Evolutionary conservation across 2,888 invertebrate species (phyloP).

Genomic region (Julus scandinavius): DNA sequence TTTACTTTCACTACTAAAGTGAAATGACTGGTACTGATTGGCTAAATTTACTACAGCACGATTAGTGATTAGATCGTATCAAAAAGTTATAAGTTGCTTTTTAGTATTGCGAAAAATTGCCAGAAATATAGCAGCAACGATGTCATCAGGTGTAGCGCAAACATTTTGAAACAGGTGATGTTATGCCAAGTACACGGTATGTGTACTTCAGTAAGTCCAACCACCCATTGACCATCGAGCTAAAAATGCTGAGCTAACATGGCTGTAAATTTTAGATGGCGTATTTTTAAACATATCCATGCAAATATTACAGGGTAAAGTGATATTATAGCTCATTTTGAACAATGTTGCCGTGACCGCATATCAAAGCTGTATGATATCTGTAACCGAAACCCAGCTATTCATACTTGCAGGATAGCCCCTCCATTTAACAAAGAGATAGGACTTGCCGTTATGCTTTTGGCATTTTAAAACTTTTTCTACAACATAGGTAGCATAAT

Average conservation of each 20-base stretch:
- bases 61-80: not conserved
- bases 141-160: too few species aligned
- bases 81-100: not conserved
- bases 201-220: not conserved
- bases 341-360: not conserved
- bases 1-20: not conserved
- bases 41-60: not conserved
- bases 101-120: not conserved
- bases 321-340: slow-evolving; percentile 56
- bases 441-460: too few species aligned
- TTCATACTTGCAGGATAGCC: slow-evolving; percentile 61
- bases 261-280: not conserved
- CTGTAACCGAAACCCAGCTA: slow-evolving; percentile 58
- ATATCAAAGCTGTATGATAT: not conserved
- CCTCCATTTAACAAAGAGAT: slow-evolving; percentile 61
- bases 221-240: not conserved
- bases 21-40: not conserved
- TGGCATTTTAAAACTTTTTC: slow-evolving; percentile 59
- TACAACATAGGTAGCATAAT: slow-evolving; percentile 57
- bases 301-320: too few species aligned
- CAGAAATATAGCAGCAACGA: too few species aligned
- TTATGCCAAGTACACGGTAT: not conserved
- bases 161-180: too few species aligned
- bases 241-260: not conserved
- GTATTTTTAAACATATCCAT: too few species aligned